Evolutionary conservation across 2,888 invertebrate genomes (phyloP), one percentile per base, ranked within the genome.

Genomic region (Drosophila stalkeri): DNA sequence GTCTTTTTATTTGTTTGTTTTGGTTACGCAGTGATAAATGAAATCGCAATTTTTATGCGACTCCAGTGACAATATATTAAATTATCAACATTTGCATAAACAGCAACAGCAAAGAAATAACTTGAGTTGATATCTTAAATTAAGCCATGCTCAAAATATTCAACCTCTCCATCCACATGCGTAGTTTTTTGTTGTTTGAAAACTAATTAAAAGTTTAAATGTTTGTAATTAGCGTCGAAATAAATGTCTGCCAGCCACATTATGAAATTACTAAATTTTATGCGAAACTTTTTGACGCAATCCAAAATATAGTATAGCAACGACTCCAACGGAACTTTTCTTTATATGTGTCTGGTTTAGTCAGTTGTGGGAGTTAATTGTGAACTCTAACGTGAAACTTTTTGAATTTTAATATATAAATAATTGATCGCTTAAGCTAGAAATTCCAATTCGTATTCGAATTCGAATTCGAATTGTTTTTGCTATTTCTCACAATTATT

Each of bases 141-240:
- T 71, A 46, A 51, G 12, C 56, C 18, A 35, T 49, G 27, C 56
- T 41, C 18, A 11, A 41, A 41, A 35, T 37, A 62, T 70, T 64
- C 51, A 37, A 59, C 27, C 39, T 16, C 11, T 16, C 16, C 37
- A 37, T 5, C 27, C 33, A 43, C 44, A 67, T 46, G 41, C 61
- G 41, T 60, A 18, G 46, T 54, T 44, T 27, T 33, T 49, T 56
- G 56, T 70, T 72, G 52, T 43, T 68, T 33, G 71, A 65, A 89
- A 86, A 86, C 85, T 86, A 86, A 86, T 86, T 86, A 89, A 86
- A 86, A 89, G 79, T 86, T 86, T 72, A 84, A 86, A 81, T 82
- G 85, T 77, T 86, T 85, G 89, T 85, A 89, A 86, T 89, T 89
- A 82, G 87, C 82, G 73, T 79, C 76, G 82, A 76, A 84, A 82